Evolutionary conservation across 2,888 invertebrate species (phyloP).

Genomic region (Lobophora halterata): DNA sequence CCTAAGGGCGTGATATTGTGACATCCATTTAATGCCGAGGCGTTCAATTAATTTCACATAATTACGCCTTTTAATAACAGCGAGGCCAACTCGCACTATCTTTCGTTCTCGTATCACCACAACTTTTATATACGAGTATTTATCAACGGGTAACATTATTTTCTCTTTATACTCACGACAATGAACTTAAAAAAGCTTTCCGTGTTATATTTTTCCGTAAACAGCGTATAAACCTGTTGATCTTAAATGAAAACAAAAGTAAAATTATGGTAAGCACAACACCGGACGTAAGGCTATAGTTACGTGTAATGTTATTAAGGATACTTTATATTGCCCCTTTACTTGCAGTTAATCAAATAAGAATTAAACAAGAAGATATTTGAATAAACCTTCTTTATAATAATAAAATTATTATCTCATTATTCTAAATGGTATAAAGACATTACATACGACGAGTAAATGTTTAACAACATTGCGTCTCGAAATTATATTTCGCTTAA

Average conservation of each 20-base stretch:
- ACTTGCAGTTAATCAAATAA: constrained; percentile 22
- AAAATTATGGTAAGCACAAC: constrained; percentile 12
- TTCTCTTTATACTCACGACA: constrained; percentile 50
- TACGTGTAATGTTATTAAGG: constrained; percentile 10
- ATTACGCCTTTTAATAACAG: constrained; percentile 73
- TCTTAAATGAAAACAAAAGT: constrained; percentile 30
- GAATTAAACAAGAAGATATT: constrained; percentile 31
- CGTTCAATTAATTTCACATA: constrained; percentile 78
- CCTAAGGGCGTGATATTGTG: constrained; percentile 66
- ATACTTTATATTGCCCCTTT: constrained; percentile 4
- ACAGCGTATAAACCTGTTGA: constrained; percentile 22
- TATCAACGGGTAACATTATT: constrained; percentile 16
- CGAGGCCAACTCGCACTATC: constrained; percentile 66
- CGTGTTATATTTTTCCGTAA: constrained; percentile 55
- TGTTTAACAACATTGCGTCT: no score
- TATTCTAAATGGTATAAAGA: no score
- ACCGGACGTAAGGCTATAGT: constrained; percentile 12
- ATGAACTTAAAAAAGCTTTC: constrained; percentile 64
- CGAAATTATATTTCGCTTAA: no score
- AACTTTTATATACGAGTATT: constrained; percentile 35
- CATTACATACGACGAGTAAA: no score
- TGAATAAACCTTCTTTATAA: no score
- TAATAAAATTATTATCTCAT: no score
- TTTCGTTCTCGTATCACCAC: constrained; percentile 54
- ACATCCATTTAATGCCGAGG: constrained; percentile 70